Evolutionary conservation across 2,113 vertebrate species (phyloP).

Genomic region (Aythya baeri): DNA sequence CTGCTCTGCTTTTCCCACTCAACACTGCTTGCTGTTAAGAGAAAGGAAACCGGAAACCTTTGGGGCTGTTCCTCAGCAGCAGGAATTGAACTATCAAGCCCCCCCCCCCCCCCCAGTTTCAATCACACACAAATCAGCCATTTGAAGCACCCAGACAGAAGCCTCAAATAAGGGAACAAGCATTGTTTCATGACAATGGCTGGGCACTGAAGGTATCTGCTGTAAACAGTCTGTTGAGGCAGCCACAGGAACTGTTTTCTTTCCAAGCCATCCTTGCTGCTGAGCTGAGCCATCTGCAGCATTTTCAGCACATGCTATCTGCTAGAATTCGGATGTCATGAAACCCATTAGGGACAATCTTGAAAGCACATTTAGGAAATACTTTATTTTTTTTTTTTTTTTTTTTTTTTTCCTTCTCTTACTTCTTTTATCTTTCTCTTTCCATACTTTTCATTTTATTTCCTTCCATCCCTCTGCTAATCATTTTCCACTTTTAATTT

Average conservation of each 20-base stretch:
- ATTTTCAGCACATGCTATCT: neutral
- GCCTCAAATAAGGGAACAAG: neutral
- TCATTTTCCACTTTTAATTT: neutral
- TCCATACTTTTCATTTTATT: neutral
- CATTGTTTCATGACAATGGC: constrained; percentile 46
- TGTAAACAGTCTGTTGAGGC: constrained; percentile 61
- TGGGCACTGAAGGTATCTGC: neutral
- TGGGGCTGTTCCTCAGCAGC: neutral
- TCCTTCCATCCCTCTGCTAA: neutral
- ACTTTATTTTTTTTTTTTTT: neutral
- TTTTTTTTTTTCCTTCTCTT: neutral
- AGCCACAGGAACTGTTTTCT: constrained; percentile 1
- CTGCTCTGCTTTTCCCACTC: neutral
- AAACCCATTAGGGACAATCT: neutral
- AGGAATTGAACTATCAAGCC: neutral
- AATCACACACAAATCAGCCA: neutral
- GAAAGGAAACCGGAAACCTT: neutral
- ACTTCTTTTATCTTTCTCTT: neutral
- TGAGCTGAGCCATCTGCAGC: constrained; percentile 48
- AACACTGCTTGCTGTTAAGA: neutral
- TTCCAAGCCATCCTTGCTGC: constrained; percentile 24
- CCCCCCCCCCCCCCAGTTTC: neutral
- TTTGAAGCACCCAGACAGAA: neutral
- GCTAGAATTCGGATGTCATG: constrained; percentile 20
- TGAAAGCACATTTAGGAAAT: neutral